Conservation (phyloP, 1,140 invertebrate species). For the Meloidogyne floridensis region DNA sequence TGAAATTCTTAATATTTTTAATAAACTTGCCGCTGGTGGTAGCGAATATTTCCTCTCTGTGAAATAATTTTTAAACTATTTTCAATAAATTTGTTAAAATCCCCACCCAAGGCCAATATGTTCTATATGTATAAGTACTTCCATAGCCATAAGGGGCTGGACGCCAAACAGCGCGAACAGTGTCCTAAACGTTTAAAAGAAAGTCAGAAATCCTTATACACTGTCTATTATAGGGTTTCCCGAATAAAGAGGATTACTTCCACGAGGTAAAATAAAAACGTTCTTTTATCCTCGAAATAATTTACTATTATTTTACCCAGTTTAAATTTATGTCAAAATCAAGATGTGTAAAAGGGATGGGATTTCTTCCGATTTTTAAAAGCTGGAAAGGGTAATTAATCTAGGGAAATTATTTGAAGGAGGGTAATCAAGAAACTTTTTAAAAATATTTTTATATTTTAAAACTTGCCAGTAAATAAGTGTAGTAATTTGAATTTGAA, state of each 20-base stretch:
- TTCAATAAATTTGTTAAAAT: background rate
- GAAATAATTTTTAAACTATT: background rate
- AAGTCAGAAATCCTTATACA: background rate
- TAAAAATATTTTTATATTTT: background rate
- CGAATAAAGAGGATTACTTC: no score
- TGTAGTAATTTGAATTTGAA: conserved; percentile 23
- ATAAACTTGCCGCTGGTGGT: background rate
- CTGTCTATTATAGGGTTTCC: no score
- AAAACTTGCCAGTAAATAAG: conserved; percentile 14
- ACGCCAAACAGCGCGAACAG: conserved; percentile 26
- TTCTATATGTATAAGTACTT: conserved; percentile 16
- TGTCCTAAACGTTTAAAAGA: conserved; percentile 8
- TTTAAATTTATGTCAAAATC: no score
- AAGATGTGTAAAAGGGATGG: no score
- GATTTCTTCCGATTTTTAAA: no score
- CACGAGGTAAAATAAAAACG: no score
- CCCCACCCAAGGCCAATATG: conserved; percentile 29
- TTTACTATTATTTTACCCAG: no score
- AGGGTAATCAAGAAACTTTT: no score
- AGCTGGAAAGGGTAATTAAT: no score
- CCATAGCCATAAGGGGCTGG: conserved; percentile 14
- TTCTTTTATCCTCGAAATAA: no score
- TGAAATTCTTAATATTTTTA: background rate
- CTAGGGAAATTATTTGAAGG: no score
- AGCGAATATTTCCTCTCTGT: conserved; percentile 1